Evolutionary conservation across 92 coral and sea anemone genomes (phyloP), one percentile per base, ranked within the genome.

Genomic region (Hydrozoanthus gracilis): DNA sequence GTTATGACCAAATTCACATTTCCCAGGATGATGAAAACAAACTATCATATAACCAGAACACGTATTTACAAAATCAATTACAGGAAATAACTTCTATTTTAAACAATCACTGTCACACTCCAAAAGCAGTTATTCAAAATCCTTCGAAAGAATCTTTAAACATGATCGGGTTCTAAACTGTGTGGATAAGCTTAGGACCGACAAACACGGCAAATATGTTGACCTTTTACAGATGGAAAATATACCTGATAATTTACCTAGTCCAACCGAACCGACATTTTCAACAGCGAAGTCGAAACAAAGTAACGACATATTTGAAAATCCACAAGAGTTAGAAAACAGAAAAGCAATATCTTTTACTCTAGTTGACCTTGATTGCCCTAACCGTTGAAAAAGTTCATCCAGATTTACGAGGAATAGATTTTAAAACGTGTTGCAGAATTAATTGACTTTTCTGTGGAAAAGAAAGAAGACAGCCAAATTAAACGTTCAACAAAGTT

Each of bases 101-200:
- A 54, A 54, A 54, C 60, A 54, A 7, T 7, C 60, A 54, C 0
- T 27, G 39, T 27, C 39, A 27, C 39, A 27, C 39, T 27, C 39
- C 39, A 27, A 27, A 27, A 27, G 39, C 39, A 27, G 39, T 2
- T 27, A 27, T 27, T 27, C 39, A 27, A 54, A 54, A 54, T 54
- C 0, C 60, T 4, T 3, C 13, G 10, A 54, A 13, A 13, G 15
- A 10, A 62, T 2, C 20, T 5, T 62, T 62, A 62, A 54, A 54
- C 60, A 54, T 54, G 0, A 10, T 62, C 11, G 16, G 68, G 68
- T 8, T 62, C 68, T 62, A 62, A 17, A 62, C 68, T 62, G 68
- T 62, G 9, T 62, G 68, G 68, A 62, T 17, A 62, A 62, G 68
- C 15, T 61, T 61, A 61, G 68, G 68, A 61, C 68, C 68, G 68